phyloP scores from a whole-genome alignment of 1,140 invertebrate genomes.

The Hycleus cichorii region DNA sequence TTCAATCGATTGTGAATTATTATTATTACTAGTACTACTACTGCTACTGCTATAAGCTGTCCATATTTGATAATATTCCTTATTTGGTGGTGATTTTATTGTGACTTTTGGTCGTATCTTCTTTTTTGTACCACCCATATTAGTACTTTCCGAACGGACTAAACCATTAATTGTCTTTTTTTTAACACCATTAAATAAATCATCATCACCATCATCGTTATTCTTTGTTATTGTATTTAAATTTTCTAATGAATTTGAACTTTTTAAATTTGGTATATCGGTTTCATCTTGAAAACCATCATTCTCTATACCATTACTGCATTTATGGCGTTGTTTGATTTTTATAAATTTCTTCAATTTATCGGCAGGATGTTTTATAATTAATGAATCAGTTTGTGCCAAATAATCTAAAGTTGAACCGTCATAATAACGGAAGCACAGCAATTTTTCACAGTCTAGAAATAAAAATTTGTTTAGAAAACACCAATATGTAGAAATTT shows the following conservation, averaged over 20 bases:
- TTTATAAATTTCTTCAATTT: slow-evolving; percentile 35
- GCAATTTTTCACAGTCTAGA: slow-evolving; percentile 41
- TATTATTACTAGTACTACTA: slow-evolving; percentile 43
- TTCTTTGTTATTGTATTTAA: slow-evolving; percentile 21
- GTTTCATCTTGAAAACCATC: slow-evolving; percentile 35
- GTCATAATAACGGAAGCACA: slow-evolving; percentile 48
- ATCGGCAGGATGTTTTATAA: slow-evolving; percentile 36
- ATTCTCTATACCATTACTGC: slow-evolving; percentile 36
- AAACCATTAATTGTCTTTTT: slow-evolving; percentile 32
- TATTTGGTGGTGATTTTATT: slow-evolving; percentile 46
- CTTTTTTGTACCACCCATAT: slow-evolving; percentile 37
- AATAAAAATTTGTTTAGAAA: background rate
- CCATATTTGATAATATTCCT: slow-evolving; percentile 56
- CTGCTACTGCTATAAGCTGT: slow-evolving; percentile 45
- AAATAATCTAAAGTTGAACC: slow-evolving; percentile 42
- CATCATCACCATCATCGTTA: slow-evolving; percentile 18
- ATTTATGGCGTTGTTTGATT: slow-evolving; percentile 29
- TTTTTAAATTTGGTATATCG: slow-evolving; percentile 26
- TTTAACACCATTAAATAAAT: slow-evolving; percentile 30
- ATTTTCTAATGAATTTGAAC: slow-evolving; percentile 35
- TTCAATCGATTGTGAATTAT: slow-evolving; percentile 21
- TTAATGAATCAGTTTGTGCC: slow-evolving; percentile 44
- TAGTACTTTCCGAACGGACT: slow-evolving; percentile 29
- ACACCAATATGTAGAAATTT: background rate
- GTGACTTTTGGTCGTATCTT: slow-evolving; percentile 34